A percentile compares a stretch with the other conserved stretches of the same genome.
phyloP scores from a whole-genome alignment of 2,797 vertebrate species.

The Takifugu rubripes region DNA sequence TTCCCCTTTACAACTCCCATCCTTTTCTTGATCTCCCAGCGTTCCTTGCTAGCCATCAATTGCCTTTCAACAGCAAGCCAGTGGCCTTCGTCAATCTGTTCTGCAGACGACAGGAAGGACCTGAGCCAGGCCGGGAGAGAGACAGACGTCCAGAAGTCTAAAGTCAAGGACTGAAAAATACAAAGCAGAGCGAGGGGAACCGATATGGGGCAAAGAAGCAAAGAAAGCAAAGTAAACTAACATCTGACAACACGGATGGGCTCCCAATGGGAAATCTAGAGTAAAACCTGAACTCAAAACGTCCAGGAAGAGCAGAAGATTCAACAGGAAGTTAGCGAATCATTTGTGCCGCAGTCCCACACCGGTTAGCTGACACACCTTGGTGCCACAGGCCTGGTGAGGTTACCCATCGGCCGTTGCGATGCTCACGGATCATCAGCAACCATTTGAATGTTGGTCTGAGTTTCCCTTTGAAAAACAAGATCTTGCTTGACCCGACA shows the following conservation, averaged over 20 bases:
- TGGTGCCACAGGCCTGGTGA: conserved; percentile 11
- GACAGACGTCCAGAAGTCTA: conserved; percentile 25
- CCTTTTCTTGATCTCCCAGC: conserved; percentile 29
- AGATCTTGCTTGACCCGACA: conserved; percentile 24
- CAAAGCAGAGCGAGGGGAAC: conserved; percentile 33
- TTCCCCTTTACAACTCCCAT: conserved; percentile 33
- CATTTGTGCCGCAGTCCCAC: too few relatives aligned
- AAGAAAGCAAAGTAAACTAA: neutral
- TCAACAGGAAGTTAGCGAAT: neutral
- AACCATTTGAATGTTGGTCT: conserved; percentile 2
- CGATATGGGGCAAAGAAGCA: neutral
- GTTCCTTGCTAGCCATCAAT: conserved; percentile 44
- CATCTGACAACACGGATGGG: neutral
- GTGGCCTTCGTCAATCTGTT: conserved; percentile 56
- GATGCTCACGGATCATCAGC: conserved; percentile 27
- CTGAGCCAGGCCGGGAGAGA: conserved; percentile 6
- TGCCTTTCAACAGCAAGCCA: conserved; percentile 55
- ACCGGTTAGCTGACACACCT: too few relatives aligned
- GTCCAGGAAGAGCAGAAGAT: neutral
- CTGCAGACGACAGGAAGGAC: conserved; percentile 44
- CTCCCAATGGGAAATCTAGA: too few relatives aligned
- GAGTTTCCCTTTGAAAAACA: conserved; percentile 9
- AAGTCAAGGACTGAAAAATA: conserved; percentile 34
- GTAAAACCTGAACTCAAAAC: too few relatives aligned
- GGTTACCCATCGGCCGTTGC: neutral